Evolutionary conservation across 2,797 vertebrate species (phyloP), one percentile per base, ranked within the genome.

Genomic region (Acrocephalus scirpaceus): DNA sequence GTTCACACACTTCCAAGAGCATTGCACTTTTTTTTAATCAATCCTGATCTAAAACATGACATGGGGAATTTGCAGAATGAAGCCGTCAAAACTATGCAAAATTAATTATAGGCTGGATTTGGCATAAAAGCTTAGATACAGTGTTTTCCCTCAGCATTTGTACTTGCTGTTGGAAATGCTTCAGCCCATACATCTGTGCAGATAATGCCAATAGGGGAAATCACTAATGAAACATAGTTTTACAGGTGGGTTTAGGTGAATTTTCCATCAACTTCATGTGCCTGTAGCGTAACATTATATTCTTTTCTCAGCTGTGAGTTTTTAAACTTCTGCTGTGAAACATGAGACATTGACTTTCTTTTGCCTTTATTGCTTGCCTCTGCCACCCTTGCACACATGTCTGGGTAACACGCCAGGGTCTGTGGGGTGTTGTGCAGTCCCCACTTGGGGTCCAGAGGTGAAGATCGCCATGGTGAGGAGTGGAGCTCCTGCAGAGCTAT

Each of bases 51-150:
- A 83, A 92, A 88, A 76, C 0, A 0, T 0, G 2, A 66, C 53
- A 42, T 42, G 30, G 54, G 81, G 54, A 90, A 78, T 95, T 86
- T 79, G 91, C 45, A 84, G 80, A 74, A 78, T 85, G 89, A 61
- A 79, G 58, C 80, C 87, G 80, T 97, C 91, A 90, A 85, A 96
- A 72, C 60, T 40, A 12, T 78, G 64, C 48, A 64, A 64, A 79
- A n/a, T 72, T 92, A 93, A 88, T 95, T 90, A 67, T 22, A 89
- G 88, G n/a, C 51, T 92, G 73, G 18, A 74, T 88, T 92, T 93
- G 67, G 53, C 74, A 40, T 66, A 50, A 67, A 77, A 90, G 13
- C 60, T 36, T 69, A 70, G 72, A 36, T 60, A 16, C 21, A 56
- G 42, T 74, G 64, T 91, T 94, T 92, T 86, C 29, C 65, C 34